A percentile compares a stretch with the other conserved stretches of the same genome.
These are phyloP conservation scores for Prinia subflava DNA, from an alignment of 2,113 vertebrate genomes.

Conservation along the genomic window DNA sequence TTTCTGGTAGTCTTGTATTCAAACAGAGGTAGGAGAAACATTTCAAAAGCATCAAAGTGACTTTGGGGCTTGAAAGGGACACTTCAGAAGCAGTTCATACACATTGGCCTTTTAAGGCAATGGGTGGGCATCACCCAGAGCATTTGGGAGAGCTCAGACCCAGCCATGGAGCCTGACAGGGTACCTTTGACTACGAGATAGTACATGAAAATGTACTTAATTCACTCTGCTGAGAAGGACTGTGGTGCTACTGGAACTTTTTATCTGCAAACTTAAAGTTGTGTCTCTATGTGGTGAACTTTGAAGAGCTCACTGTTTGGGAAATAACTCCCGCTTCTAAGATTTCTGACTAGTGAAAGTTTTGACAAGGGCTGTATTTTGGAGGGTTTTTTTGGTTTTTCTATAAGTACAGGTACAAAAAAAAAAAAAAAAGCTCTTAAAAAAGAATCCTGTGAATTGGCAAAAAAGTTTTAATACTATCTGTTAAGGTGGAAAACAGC, in stretches of 20 bases:
- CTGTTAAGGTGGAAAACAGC: background rate
- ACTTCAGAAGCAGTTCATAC: background rate
- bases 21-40: background rate
- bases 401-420: background rate
- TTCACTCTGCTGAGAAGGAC: background rate
- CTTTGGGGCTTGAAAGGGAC: background rate
- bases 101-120: background rate
- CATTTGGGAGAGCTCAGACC: background rate
- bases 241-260: background rate
- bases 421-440: background rate
- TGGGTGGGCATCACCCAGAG: background rate
- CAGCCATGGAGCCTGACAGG: background rate
- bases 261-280: background rate
- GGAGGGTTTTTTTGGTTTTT: background rate
- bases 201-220: background rate
- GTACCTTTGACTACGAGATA: background rate
- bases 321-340: background rate
- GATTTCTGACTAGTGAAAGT: background rate
- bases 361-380: background rate
- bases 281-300: background rate
- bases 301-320: background rate
- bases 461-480: background rate
- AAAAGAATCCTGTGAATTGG: background rate
- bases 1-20: background rate
- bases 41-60: background rate